Evolutionary conservation across 2,888 invertebrate genomes (phyloP).

Genomic region (Tinea trinotella): DNA sequence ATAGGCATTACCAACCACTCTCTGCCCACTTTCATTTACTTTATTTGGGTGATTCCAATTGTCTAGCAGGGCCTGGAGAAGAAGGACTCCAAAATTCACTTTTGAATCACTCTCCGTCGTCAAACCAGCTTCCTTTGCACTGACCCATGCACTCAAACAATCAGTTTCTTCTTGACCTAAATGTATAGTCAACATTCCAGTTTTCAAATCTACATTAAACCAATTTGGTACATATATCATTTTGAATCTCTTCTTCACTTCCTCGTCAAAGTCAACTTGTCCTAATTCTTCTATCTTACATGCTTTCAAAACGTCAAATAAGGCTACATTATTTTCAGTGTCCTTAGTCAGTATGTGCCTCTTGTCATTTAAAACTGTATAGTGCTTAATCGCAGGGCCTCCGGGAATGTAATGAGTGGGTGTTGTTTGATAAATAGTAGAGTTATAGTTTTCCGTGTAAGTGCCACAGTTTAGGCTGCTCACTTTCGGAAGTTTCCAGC

Average conservation of each 20-base stretch:
- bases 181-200: slow-evolving; percentile 98
- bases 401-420: slow-evolving; percentile 79
- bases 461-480: slow-evolving; percentile 47
- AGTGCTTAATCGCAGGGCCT: slow-evolving; percentile 94
- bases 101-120: slow-evolving; percentile 85
- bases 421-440: slow-evolving; percentile 71
- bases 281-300: slow-evolving; percentile 92
- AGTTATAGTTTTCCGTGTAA: slow-evolving; percentile 71
- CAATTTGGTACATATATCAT: slow-evolving; percentile 98
- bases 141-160: slow-evolving; percentile 98
- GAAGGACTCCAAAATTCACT: slow-evolving; percentile 95
- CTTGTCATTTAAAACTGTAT: slow-evolving; percentile 94
- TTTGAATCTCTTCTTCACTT: slow-evolving; percentile 91
- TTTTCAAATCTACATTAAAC: slow-evolving; percentile 99
- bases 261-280: slow-evolving; percentile 91
- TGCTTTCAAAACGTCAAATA: slow-evolving; percentile 95
- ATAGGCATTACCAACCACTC: slow-evolving; percentile 81
- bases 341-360: slow-evolving; percentile 96
- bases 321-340: slow-evolving; percentile 83
- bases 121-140: slow-evolving; percentile 94
- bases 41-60: slow-evolving; percentile 89
- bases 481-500: slow-evolving; percentile 73
- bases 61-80: slow-evolving; percentile 94
- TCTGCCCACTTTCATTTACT: slow-evolving; percentile 78
- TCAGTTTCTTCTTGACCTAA: slow-evolving; percentile 97